Conservation (phyloP, 2,113 vertebrate species). For the Actenoides hombroni region DNA sequence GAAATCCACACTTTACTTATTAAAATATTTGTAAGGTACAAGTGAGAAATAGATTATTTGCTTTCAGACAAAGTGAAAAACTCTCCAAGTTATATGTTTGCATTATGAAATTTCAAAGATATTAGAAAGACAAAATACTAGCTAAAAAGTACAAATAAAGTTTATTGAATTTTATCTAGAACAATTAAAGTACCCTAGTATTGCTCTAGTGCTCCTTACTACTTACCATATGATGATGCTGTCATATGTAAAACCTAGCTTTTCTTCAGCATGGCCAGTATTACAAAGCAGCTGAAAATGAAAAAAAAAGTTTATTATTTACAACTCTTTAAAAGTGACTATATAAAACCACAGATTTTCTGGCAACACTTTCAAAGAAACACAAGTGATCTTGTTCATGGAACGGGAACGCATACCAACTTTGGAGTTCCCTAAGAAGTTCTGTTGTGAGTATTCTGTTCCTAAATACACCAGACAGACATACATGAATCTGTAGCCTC, state of each 20-base stretch:
- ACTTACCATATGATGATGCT: constrained; percentile 98
- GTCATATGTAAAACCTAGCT: constrained; percentile 94
- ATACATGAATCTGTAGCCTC: neutral
- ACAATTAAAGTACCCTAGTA: neutral
- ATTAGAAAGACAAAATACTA: neutral
- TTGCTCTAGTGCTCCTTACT: neutral
- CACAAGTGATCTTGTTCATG: neutral
- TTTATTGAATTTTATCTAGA: neutral
- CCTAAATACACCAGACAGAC: neutral
- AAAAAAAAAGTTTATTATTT: constrained; percentile 4
- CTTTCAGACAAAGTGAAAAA: too few relatives aligned
- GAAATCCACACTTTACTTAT: neutral
- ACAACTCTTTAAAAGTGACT: neutral
- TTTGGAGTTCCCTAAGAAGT: neutral
- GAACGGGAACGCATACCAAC: accelerated
- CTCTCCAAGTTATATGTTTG: neutral
- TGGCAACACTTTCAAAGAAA: neutral
- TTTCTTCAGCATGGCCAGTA: constrained; percentile 91
- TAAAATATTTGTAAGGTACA: too few relatives aligned
- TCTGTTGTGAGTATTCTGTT: neutral
- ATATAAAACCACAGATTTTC: neutral
- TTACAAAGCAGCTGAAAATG: constrained; percentile 91
- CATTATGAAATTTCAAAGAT: neutral
- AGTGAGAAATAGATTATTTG: too few relatives aligned
- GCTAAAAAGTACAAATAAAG: neutral